Evolutionary conservation across 2,113 vertebrate species (phyloP), one percentile per base, ranked within the genome.

Genomic region (Larimichthys polyactis): DNA sequence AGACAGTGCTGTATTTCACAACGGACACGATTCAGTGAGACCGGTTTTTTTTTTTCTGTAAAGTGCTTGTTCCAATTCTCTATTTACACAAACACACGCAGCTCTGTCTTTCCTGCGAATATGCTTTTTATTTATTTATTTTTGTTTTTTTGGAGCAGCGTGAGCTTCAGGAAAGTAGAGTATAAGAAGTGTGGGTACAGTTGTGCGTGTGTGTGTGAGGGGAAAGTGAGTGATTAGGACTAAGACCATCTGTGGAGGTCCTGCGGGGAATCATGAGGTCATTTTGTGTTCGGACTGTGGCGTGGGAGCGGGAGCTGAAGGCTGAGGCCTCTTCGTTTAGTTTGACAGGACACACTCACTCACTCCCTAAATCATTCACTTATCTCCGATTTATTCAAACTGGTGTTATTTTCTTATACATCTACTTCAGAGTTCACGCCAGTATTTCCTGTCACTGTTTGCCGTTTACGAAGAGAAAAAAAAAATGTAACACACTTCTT

Each of bases 191-290:
- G 19, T 82, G 49, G 75, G 62, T 73, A 55, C 48, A 55, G 32
- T 63, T 14, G 44, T 46, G 12, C 2, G 44, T 5, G 55, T 40
- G 17, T 6, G 60, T 5, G 55, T 24, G 11, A 36, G 7, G 36
- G 36, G 36, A 40, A 40, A 9, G 36, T 40, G 36, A 29, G 60
- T 74, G 72, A 78, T 74, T 54, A 44, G 32, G 71, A 86, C 62
- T 20, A 7, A 64, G n/a, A 57, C 67, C 84, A 85, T 89, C 81
- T 90, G 86, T 74, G 58, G 49, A 29, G 36, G 79, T 75, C 68
- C 63, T 87, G 84, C 71, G 54, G 82, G 78, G 75, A 85, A 75
- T 66, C 57, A 87, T 65, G 68, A 90, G 88, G 87, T 93, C 84
- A 87, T 74, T 55, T 22, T 76, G 46, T 68, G 71, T 90, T 79